These are phyloP conservation scores for Parnassius glacialis DNA, from an alignment of 2,888 invertebrate genomes.

Conservation along the genomic window DNA sequence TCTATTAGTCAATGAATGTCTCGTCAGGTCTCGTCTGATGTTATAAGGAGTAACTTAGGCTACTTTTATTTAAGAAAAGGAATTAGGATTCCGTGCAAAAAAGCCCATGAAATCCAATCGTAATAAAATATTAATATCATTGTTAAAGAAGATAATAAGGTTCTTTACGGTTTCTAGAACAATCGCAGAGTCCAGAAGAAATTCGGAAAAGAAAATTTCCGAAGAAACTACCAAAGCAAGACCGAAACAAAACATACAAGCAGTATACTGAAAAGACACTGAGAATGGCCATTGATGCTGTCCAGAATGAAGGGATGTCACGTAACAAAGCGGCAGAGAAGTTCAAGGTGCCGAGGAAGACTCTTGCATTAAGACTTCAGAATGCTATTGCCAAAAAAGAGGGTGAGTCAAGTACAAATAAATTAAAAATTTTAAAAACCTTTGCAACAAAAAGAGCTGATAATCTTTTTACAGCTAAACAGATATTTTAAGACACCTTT, in stretches of 20 bases:
- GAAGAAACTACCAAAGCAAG: conserved; percentile 34
- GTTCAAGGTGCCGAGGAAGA: conserved; percentile 51
- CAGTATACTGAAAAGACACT: conserved; percentile 46
- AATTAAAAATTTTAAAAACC: too few relatives aligned
- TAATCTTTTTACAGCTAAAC: too few relatives aligned
- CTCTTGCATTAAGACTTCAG: conserved; percentile 36
- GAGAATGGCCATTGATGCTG: conserved; percentile 38
- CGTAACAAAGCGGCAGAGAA: conserved; percentile 36
- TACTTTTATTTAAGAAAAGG: too few relatives aligned
- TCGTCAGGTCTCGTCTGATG: too few relatives aligned
- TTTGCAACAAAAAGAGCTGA: too few relatives aligned
- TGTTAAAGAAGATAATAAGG: not conserved
- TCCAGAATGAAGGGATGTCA: conserved; percentile 33
- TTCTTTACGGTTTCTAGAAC: conserved; percentile 1
- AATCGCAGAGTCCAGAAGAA: conserved; percentile 6
- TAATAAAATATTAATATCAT: too few relatives aligned
- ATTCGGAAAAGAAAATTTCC: conserved; percentile 38
- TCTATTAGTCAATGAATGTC: too few relatives aligned
- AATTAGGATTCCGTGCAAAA: not conserved
- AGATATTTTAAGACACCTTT: too few relatives aligned
- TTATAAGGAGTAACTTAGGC: not conserved
- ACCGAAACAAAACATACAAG: conserved; percentile 38
- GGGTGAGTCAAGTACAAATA: conserved; percentile 16
- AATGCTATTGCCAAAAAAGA: conserved; percentile 15
- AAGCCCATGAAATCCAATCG: not conserved